Evolutionary conservation across 2,888 invertebrate species (phyloP), one percentile per base, ranked within the genome.

Genomic region (Palloptera scutellata): DNA sequence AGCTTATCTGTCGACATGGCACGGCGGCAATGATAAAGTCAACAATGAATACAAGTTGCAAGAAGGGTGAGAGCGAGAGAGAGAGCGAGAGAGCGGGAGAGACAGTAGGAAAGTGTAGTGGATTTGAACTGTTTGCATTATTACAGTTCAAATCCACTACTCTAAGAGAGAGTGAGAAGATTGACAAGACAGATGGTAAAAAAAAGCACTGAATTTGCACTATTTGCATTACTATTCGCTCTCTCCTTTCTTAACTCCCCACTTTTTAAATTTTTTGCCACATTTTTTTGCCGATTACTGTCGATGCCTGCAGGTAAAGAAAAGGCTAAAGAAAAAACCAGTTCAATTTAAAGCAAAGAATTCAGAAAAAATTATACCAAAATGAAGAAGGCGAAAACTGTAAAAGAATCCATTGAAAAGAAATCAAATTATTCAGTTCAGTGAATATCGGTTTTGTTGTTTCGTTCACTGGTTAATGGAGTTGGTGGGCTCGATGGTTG

Each of bases 351-450:
- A 58, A 58, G 58, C 40, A 20, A 59, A 43, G 59, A 17, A 59
- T 41, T 20, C 58, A 59, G 58, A 30, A 30, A 30, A 30, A 30
- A 30, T 30, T 30, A 30, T 30, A 30, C 30, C 2, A 30, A 30
- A 30, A 30, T 30, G 30, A 30, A 30, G 30, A 30, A 30, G 30
- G 30, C 30, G 30, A 30, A 43, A 20, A 11, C 55, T 54, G 55
- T 10, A 40, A 55, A 55, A 55, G 40, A 63, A 63, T 55, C 58
- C 73, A 74, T 75, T 74, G 75, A 74, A 74, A 77, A 77, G 76
- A 79, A 82, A 82, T 83, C 79, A 81, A 82, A 83, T 83, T 81
- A 83, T 76, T 79, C 78, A 79, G 79, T 76, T 83, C 83, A 81
- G 75, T 82, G 83, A 80, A 80, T 82, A 81, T 78, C 77, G 78